Evolutionary conservation across 2,888 invertebrate genomes (phyloP), one percentile per base, ranked within the genome.

Genomic region (Odontocolon sp.): DNA sequence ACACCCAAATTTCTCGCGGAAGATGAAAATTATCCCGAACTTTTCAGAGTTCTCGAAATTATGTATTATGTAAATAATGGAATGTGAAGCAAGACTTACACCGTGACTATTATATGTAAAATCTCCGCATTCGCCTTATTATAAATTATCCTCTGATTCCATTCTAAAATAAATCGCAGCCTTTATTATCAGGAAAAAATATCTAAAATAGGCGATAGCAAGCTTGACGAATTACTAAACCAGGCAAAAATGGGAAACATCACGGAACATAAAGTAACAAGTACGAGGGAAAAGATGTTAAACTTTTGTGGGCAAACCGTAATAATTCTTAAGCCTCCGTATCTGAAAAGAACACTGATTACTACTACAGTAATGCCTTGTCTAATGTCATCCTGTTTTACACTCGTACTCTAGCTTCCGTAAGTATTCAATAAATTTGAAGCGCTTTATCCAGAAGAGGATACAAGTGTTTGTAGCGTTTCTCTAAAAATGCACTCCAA

Each of bases 361-460:
- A 94, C 95, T 67, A 95, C 96, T 88, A 91, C 94, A 52, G 95
- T 96, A 78, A 95, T 96, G 87, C 96, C 96, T 89, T 95, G 96
- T 86, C 91, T 95, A 78, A 95, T 95, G 59, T 94, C 95, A 91
- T 96, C 97, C 86, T 97, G 96, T 91, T 97, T 97, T 90, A 96
- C 97, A 4, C 91, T 97, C 57, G 96, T 96, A 94, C 93, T 97
- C 88, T 97, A 97, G 97, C 96, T 97, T 91, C 97, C 97, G 9
- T 96, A 97, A 89, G 90, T 97, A 83, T 97, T 97, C 91, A 82
- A 84, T 90, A 94, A 96, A 68, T 95, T 95, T 88, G 95, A 95
- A 87, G 88, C 90, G 18, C 89, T 91, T 2, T 92, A 94, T 91
- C 95, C 95, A 1, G 93, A 93, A 81, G 92, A 92, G 47, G 92